Evolutionary conservation across 1,140 invertebrate species (phyloP), one percentile per base, ranked within the genome.

Genomic region (Oscheius sp.): DNA sequence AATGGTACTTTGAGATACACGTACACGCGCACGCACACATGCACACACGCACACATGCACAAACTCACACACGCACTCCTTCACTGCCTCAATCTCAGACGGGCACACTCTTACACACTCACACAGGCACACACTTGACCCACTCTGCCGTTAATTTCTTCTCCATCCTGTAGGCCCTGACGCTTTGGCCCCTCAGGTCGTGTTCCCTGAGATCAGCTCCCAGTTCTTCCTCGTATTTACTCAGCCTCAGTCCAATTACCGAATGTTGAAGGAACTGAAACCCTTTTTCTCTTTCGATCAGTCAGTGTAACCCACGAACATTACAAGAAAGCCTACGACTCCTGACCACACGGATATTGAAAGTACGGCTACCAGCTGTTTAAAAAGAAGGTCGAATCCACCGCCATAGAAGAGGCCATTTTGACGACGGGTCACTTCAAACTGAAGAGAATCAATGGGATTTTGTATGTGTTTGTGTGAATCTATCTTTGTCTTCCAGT

Each of bases 161-260:
- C 49, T 81, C 80, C 29, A 81, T 71, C 15, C 52, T 74, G 68
- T 81, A 81, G 23, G 68, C 67, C 26, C 74, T 78, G 31, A 81
- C 79, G 64, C 79, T 80, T 28, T 80, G 77, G 15, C 80, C 80
- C 35, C 77, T 75, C 26, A 94, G 90, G 58, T 89, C 88, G 85
- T 94, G 93, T 82, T 94, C 93, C 0, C 91, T 90, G 18, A 93
- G 87, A 88, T 94, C 93, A 15, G 92, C 92, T 2, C 93, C 93
- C 0, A 94, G 82, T 23, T 94, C 86, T 84, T 95, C 93, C 64
- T 92, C 91, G 70, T 91, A 89, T 1, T 90, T 88, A 59, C 90
- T 88, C 91, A 94, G 92, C 35, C 93, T 87, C 64, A 95, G 66
- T 31, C 80, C 91, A 4, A 90, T 90, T 78, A 92, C 87, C 2